Evolutionary conservation across 2,797 vertebrate species (phyloP).

Genomic region (Sitta carolinensis): DNA sequence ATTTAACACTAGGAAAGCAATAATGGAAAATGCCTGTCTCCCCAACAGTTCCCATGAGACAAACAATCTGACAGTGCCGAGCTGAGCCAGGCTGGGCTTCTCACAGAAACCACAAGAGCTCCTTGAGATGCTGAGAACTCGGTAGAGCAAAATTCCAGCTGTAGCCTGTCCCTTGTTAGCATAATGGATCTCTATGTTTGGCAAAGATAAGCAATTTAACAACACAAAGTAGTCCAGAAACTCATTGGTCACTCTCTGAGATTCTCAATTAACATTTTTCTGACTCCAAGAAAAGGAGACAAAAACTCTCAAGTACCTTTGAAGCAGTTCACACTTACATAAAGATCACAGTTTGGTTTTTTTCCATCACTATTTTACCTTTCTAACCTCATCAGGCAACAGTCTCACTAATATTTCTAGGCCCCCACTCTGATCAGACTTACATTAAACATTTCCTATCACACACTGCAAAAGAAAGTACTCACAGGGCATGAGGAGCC

Average conservation of each 20-base stretch:
- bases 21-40: slow-evolving; percentile 33
- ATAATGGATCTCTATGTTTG: background rate
- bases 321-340: background rate
- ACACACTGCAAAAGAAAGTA: fast-evolving
- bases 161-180: background rate
- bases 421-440: background rate
- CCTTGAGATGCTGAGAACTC: background rate
- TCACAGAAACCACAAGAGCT: background rate
- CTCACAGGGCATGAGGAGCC: background rate
- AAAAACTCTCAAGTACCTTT: background rate
- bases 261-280: slow-evolving; percentile 7
- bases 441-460: background rate
- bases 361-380: background rate
- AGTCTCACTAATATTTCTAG: background rate
- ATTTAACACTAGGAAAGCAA: slow-evolving; percentile 44
- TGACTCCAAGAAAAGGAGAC: background rate
- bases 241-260: background rate
- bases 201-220: slow-evolving; percentile 48
- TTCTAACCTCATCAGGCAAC: background rate
- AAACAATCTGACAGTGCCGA: slow-evolving; percentile 2
- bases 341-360: background rate
- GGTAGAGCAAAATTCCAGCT: background rate
- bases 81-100: background rate
- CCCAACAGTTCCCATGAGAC: slow-evolving; percentile 2
- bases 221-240: background rate